Base-by-base conservation (phyloP, 2,113 vertebrate genomes). In the Pipra filicauda region DNA sequence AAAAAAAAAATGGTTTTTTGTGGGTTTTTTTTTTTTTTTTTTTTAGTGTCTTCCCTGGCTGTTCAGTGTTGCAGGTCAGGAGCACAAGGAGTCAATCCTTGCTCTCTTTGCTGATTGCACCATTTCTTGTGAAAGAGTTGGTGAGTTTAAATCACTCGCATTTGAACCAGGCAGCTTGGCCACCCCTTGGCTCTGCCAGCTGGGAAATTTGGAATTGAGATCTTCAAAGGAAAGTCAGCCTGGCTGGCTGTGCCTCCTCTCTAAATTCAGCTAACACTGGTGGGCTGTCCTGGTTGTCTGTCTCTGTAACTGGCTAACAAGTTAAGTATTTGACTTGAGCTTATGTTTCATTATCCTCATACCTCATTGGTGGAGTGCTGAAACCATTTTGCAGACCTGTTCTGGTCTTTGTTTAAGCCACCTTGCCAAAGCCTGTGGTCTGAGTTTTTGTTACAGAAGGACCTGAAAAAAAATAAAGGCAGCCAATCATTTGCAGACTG, bases 381-480 rank as follows among this genome's bases (percentile, higher is more conserved):
- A 57, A 69, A 7, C 37, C 3, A 0, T 77, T 87, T 81, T 21
- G 26, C 20, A 16, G 9, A 6, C 7, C 55, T 66, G 8, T 46
- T 8, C 55, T n/a, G 3, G 39, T 61, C 4, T 15, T 76, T 75
- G 26, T 62, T 75, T 31, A 55, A 80, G 41, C 41, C 27, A 5
- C 73, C 66, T 80, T 69, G 89, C 78, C 91, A 85, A 94, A 95
- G 22, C 81, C 91, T 66, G 49, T 77, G 41, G n/a, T 21, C 77
- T 33, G 41, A 41, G 44, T 9, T 92, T 85, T 87, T 94, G 37
- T 71, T 73, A 37, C 1, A 6, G 74, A 76, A 88, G 28, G 54
- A 81, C 67, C 61, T 64, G 44, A 31, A 85, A n/a, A 85, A 18
- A 54, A 96, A 94, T 91, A 96, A 96, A 96, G 62, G 35, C 69